Evolutionary conservation across 2,797 vertebrate genomes (phyloP), one percentile per base, ranked within the genome.

Genomic region (Margarornis squamiger): DNA sequence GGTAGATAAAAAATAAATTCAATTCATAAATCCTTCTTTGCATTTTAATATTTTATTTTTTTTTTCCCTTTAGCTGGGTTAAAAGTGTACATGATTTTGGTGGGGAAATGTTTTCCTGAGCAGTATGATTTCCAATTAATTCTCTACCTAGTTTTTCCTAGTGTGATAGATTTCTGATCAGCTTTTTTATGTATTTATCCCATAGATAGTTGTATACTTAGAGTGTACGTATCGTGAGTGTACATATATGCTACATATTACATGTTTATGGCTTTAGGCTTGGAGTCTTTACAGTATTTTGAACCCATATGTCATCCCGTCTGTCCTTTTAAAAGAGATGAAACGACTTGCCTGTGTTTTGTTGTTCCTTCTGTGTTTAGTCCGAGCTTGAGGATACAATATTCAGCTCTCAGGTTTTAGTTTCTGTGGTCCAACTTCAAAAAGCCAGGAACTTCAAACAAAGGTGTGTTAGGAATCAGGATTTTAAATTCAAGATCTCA

Each of bases 1-100:
- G 86, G 58, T 61, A 79, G 92, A 93, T 96, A 95, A 91, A 91
- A 93, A 97, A 96, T 90, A 93, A 95, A 94, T 97, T 97, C 66
- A 94, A 83, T 96, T 96, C 85, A 92, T 95, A 97, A 95, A 83
- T 91, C 90, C 48, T 78, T 93, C 84, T 93, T 96, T 96, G 84
- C 77, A 90, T 97, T 93, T 97, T 91, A 92, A 79, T 39, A 48
- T 75, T 62, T 73, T 45, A 61, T 72, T 23, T 32, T 46, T 59
- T 83, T 85, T 29, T 3, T 2, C 20, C 29, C 13, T 72, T 81
- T 58, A 93, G 74, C 62, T 87, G 26, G 55, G n/a, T 97, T 96
- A 73, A 94, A 74, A 94, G 68, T 23, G 26, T 65, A 30, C 55
- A 32, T 73, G 76, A 32, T 85, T 95, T 95, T 1, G 34, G 8